phyloP scores from a whole-genome alignment of 2,113 vertebrate species.

The Epinephelus fuscoguttatus region DNA sequence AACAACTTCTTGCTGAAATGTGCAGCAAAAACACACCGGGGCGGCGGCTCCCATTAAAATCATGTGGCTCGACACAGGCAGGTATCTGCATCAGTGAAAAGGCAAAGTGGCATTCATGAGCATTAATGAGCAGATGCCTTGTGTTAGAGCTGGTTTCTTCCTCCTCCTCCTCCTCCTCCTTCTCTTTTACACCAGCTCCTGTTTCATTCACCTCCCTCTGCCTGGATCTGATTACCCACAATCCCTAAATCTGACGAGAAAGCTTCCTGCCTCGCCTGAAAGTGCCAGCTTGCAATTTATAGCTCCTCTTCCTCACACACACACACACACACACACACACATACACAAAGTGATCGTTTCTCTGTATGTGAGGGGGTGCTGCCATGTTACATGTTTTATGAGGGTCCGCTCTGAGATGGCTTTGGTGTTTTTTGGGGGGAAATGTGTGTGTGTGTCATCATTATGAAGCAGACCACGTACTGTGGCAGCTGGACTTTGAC shows the following conservation, averaged over 20 bases:
- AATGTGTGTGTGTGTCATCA: constrained; percentile 21
- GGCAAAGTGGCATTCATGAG: constrained; percentile 43
- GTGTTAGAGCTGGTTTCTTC: constrained; percentile 24
- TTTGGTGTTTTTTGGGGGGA: constrained; percentile 2
- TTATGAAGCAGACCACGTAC: constrained; percentile 49
- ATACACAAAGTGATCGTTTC: not conserved
- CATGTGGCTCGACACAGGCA: constrained; percentile 15
- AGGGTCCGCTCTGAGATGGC: constrained; percentile 25
- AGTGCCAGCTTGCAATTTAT: constrained; percentile 70
- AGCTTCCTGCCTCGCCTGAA: constrained; percentile 68
- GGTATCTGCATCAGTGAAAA: constrained; percentile 49
- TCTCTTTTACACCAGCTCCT: constrained; percentile 31
- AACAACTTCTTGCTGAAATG: constrained; percentile 4
- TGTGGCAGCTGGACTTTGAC: constrained; percentile 30
- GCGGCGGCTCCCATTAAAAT: constrained; percentile 29
- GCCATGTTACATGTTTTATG: constrained; percentile 57
- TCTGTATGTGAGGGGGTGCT: constrained; percentile 14
- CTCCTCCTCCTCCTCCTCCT: constrained; percentile 9
- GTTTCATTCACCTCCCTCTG: constrained; percentile 42
- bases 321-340: constrained; percentile 11
- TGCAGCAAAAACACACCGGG: not conserved
- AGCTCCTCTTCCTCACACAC: constrained; percentile 41
- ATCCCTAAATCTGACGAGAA: constrained; percentile 60
- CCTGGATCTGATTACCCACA: constrained; percentile 76
- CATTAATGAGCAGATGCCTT: constrained; percentile 70